Base-by-base conservation (phyloP, 2,113 vertebrate species). In the Ophthalmolycus amberensis region DNA sequence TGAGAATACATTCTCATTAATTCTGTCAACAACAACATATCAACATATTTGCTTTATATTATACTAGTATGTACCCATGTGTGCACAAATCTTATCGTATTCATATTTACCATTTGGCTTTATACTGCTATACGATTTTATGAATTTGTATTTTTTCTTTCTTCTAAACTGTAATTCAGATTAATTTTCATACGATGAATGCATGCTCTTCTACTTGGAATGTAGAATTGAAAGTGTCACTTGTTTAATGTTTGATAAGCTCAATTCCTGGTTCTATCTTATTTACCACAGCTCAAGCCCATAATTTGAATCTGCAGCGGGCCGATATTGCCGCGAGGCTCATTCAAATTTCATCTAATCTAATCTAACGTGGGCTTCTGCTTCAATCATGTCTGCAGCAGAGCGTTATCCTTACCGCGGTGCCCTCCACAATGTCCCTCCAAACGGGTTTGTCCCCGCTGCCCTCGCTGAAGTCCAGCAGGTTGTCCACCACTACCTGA, bases 401-500 rank as follows among this genome's bases (percentile, higher is more conserved):
- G 34, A 52, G 65, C 2, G 8, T 46, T 4, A 9, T 65, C 90
- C 97, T 96, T 91, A 98, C 97, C 92, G 96, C 96, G 8, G 95
- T 96, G 1, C 96, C 97, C 90, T 98, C 97, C 85, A 97, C 89
- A 58, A 98, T 98, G 94, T 98, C 96, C 92, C 97, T 96, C 97
- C 97, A 98, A 25, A 98, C 94, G 0, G 97, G 97, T 18, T 96
- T 95, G 77, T 97, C 97, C 0, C 95, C 96, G 58, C 95, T 96
- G 89, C 96, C 95, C 93, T 98, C 97, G 0, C 97, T 97, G 93
- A 96, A 96, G 93, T 98, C 97, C 94, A 98, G 95, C 88, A 98
- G 95, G 94, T 98, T 98, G 89, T 98, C 97, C 92, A 98, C 95
- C 89, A 98, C 96, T 74, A 98, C 97, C 92, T 98, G 97, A 42